Evolutionary conservation across 2,797 vertebrate genomes (phyloP).

Genomic region (Sebastolobus altivelis): DNA sequence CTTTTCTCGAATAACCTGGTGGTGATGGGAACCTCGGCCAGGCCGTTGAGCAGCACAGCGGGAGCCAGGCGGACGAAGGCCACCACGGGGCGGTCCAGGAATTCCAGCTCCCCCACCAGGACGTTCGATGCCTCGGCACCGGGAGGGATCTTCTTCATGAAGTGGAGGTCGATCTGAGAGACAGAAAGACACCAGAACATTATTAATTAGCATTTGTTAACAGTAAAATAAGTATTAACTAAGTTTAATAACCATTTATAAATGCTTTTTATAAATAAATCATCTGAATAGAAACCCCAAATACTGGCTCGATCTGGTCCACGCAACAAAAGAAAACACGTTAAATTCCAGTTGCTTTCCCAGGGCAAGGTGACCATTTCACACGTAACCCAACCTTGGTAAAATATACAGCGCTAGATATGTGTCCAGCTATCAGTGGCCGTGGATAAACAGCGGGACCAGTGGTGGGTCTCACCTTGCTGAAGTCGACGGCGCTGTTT

Average conservation of each 20-base stretch:
- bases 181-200: constrained; percentile 4
- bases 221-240: too few relatives aligned
- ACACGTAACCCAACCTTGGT: constrained; percentile 69
- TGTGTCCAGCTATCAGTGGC: constrained; percentile 56
- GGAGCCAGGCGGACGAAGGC: constrained; percentile 96
- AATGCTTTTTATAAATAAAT: background rate
- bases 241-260: too few relatives aligned
- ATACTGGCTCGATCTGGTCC: background rate
- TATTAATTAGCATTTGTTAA: too few relatives aligned
- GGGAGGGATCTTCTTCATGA: constrained; percentile 99
- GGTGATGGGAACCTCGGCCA: constrained; percentile 97
- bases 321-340: constrained; percentile 36
- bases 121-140: constrained; percentile 98
- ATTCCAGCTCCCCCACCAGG: constrained; percentile 97
- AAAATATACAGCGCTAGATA: constrained; percentile 61
- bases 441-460: constrained; percentile 62
- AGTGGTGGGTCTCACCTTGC: constrained; percentile 90
- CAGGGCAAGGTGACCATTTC: constrained; percentile 53
- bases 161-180: constrained; percentile 95
- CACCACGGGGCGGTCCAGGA: constrained; percentile 94
- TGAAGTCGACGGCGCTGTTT: constrained; percentile 98
- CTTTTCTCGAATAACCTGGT: constrained; percentile 87
- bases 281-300: background rate
- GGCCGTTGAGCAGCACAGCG: constrained; percentile 93
- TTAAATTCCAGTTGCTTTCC: constrained; percentile 51